Conservation (phyloP, 1,140 invertebrate species). For the Branchinecta lindahli region DNA sequence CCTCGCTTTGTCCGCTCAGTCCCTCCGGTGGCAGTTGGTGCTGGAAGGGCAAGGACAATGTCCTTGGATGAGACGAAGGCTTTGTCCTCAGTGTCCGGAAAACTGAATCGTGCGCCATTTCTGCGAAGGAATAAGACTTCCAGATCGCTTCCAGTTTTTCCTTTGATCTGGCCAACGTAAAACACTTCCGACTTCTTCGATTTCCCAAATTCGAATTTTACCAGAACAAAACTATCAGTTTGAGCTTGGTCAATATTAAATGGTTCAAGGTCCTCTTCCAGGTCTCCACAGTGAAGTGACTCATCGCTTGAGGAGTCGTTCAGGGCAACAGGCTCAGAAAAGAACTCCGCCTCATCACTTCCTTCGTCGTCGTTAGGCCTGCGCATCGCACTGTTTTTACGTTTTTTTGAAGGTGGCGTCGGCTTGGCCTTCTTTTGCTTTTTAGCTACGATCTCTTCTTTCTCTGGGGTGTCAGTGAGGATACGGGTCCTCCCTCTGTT, state of each 20-base stretch:
- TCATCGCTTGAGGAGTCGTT: constrained; percentile 4
- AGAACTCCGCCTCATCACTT: constrained; percentile 7
- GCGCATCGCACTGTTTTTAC: constrained; percentile 3
- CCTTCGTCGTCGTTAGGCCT: constrained; percentile 1
- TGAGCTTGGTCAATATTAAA: not conserved
- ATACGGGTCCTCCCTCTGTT: not conserved
- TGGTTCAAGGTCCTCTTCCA: not conserved
- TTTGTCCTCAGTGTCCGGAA: no score
- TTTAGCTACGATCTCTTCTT: constrained; percentile 8
- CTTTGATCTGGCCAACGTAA: no score
- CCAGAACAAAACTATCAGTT: not conserved
- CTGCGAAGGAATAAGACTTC: no score
- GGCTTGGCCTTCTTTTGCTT: constrained; percentile 8
- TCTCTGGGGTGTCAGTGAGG: not conserved
- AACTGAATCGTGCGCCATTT: no score
- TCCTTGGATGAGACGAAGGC: no score
- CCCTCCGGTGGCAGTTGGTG: no score
- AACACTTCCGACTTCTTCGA: constrained; percentile 1
- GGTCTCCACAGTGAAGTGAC: not conserved
- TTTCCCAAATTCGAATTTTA: not conserved
- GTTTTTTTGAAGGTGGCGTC: not conserved
- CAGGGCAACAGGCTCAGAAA: not conserved
- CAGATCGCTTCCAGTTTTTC: no score
- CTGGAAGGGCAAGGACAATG: no score
- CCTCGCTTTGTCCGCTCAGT: no score